Base-by-base conservation (phyloP, 2,797 vertebrate genomes). In the Nasua narica region DNA sequence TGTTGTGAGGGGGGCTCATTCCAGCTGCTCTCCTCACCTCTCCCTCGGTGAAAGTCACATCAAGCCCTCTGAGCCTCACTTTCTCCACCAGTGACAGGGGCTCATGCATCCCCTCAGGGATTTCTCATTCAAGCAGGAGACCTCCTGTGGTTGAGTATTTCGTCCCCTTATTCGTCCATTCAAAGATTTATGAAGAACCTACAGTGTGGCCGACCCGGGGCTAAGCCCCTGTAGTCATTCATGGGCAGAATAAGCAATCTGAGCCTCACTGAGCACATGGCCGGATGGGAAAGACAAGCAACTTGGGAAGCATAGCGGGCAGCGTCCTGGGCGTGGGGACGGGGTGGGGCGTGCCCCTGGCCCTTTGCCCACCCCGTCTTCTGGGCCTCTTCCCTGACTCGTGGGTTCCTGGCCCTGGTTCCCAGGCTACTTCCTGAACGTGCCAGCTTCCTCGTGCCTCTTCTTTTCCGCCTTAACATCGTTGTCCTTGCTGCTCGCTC, bases 41-140 rank as follows among this genome's bases (percentile, higher is more conserved):
- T 77, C 37, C 29, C 91, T 94, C 82, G 18, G 40, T n/a, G 10
- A 60, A 87, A 65, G 82, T 72, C 56, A 8, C 23, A 15, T 23
- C 62, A 69, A 65, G 35, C 29, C 54, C 27, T 25, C 35, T 7
- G 46, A 93, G 10, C 27, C 29, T 69, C 13, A 54, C 56, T 77
- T 40, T 58, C 58, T 62, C 50, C 54, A 5, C 69, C 60, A 35
- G 48, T 78, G 27, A 67, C 35, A n/a, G 7, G 60, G 67, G 37
- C 12, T 35, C 50, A 1, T 86, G 18, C 60, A 4, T 85, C 76
- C 46, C 90, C 77, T 90, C 7, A 13, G 58, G 10, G 70, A 35
- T 90, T 90, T 67, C 18, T 77, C 69, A 78, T 83, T 86, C 70
- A 35, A 5, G 58, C 29, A 62, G 72, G 81, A 81, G 16, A 72